Base-by-base conservation (phyloP, 2,113 vertebrate genomes). In the Syngnathoides biaculeatus region DNA sequence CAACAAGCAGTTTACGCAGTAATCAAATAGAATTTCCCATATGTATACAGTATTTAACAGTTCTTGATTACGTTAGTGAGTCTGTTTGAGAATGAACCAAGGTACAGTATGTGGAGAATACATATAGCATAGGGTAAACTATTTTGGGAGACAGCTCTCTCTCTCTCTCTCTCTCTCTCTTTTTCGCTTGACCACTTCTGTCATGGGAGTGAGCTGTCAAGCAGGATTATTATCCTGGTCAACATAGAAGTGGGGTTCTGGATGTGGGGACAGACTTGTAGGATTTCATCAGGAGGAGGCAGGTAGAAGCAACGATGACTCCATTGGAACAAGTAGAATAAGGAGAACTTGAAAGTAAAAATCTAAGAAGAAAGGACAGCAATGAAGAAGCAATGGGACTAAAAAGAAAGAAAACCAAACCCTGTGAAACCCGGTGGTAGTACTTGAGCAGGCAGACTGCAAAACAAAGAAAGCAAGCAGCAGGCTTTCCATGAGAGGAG, bases 391-490 rank as follows among this genome's bases (percentile, higher is more conserved):
- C 57, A 27, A 73, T 26, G 56, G 63, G 35, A 42, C 71, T 47
- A 69, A 60, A 69, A 67, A 67, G 35, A 38, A 15, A 50, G 43
- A 64, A 75, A 78, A 56, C 62, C 6, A 47, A 19, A 17, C 19
- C 19, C 85, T 82, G 89, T 82, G 65, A 83, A 92, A 89, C 78
- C 83, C 53, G 91, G 91, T 93, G 94, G 93, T 93, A 91, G 81
- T 89, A 13, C 81, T 48, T 3, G 84, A 92, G 92, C 88, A 92
- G 91, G 93, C 93, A 93, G 94, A 88, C 92, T 93, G 89, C 93
- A 95, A 94, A 96, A 93, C 88, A 90, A 94, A 94, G 93, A 92
- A 93, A 94, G 93, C 93, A 94, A 94, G 79, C 95, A 97, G 95
- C 94, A 89, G 94, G 94, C 92, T 90, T 68, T 86, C 88, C 76